Evolutionary conservation across 2,113 vertebrate species (phyloP).

Genomic region (Verasper variegatus): DNA sequence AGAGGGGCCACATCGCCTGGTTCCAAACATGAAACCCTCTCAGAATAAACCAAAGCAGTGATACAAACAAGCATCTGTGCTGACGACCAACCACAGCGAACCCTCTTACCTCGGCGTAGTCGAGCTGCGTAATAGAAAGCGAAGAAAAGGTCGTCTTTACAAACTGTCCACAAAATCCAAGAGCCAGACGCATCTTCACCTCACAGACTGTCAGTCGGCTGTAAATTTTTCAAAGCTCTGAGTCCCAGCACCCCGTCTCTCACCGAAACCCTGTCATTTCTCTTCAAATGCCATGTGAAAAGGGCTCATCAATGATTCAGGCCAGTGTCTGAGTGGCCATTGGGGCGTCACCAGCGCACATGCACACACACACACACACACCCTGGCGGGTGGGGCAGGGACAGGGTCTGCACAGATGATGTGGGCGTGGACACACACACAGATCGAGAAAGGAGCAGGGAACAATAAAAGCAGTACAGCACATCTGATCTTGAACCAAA

Average conservation of each 20-base stretch:
- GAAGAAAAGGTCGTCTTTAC: slow-evolving; percentile 56
- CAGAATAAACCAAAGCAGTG: slow-evolving; percentile 17
- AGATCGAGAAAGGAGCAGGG: neutral
- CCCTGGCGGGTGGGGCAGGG: slow-evolving; percentile 41
- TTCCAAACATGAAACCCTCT: slow-evolving; percentile 15
- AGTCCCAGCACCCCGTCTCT: slow-evolving; percentile 26
- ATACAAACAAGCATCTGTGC: slow-evolving; percentile 10
- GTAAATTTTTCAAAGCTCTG: slow-evolving; percentile 58
- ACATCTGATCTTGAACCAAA: neutral
- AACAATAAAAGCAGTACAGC: neutral
- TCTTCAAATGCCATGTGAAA: slow-evolving; percentile 65
- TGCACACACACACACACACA: slow-evolving; percentile 12
- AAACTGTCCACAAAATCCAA: slow-evolving; percentile 67
- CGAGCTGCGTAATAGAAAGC: slow-evolving; percentile 34
- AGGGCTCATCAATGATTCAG: slow-evolving; percentile 81
- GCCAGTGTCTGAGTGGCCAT: slow-evolving; percentile 58
- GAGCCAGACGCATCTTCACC: slow-evolving; percentile 73
- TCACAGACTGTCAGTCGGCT: slow-evolving; percentile 41
- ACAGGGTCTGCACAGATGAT: slow-evolving; percentile 6
- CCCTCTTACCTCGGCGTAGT: slow-evolving; percentile 50
- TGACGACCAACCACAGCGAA: neutral
- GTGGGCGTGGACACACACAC: neutral
- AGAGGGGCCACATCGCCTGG: slow-evolving; percentile 8
- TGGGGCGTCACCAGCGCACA: slow-evolving; percentile 41
- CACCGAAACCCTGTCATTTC: slow-evolving; percentile 58